phyloP scores from a whole-genome alignment of 2,113 vertebrate species.

The Prunella himalayana region DNA sequence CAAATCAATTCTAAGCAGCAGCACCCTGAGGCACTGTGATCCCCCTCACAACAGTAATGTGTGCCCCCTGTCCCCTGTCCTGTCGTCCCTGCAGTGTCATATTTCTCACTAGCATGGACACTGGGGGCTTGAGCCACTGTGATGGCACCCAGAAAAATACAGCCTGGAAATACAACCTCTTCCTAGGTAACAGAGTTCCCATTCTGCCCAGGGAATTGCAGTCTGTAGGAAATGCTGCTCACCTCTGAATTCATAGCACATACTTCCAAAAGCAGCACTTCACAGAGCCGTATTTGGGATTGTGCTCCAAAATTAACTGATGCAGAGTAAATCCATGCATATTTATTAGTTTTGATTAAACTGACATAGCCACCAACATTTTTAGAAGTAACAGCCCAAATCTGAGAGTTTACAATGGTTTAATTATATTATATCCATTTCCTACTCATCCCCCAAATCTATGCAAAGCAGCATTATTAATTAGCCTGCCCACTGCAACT shows the following conservation, averaged over 20 bases:
- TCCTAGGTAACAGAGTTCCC: neutral
- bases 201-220: neutral
- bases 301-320: neutral
- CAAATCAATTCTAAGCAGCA: neutral
- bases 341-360: slow-evolving; percentile 4
- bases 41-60: neutral
- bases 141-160: neutral
- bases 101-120: accelerated
- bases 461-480: neutral
- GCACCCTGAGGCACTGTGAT: neutral
- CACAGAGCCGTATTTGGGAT: neutral
- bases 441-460: neutral
- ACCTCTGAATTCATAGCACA: neutral
- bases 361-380: neutral
- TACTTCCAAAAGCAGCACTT: neutral
- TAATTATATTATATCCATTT: neutral
- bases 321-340: neutral
- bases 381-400: neutral
- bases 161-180: neutral
- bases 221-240: neutral
- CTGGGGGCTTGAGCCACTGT: neutral
- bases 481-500: neutral
- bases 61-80: too few relatives aligned
- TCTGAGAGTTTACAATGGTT: neutral
- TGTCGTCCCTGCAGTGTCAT: accelerated